Percentiles rank a stretch among this genome's conserved stretches.
These are phyloP conservation scores for Drosophila kurseongensis DNA, from an alignment of 1,140 invertebrate species.

Conservation along the genomic window DNA sequence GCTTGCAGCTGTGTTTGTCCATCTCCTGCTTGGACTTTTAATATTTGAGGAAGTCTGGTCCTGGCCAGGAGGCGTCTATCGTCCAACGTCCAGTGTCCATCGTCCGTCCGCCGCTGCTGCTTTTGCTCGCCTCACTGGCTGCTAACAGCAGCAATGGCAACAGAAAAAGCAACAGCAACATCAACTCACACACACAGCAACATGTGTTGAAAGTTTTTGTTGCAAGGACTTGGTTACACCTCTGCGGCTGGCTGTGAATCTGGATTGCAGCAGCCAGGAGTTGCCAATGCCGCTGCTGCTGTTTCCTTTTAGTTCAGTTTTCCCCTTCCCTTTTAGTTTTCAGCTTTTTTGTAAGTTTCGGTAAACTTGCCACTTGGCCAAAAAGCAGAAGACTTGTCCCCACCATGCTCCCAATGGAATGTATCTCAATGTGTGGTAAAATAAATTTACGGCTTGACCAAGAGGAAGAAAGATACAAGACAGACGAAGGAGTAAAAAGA, in stretches of 20 bases:
- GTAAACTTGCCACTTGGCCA: constrained; percentile 61
- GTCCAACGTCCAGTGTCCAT: constrained; percentile 20
- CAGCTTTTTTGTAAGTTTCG: constrained; percentile 37
- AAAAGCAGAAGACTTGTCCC: constrained; percentile 53
- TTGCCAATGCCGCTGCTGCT: constrained; percentile 40
- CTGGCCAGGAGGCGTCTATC: constrained; percentile 27
- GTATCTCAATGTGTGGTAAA: constrained; percentile 68
- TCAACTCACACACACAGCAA: constrained; percentile 30
- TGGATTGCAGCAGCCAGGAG: constrained; percentile 41
- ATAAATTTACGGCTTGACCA: constrained; percentile 67
- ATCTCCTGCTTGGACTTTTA: constrained; percentile 65
- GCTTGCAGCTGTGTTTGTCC: constrained; percentile 8
- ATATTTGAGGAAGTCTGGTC: constrained; percentile 65
- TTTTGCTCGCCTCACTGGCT: constrained; percentile 53
- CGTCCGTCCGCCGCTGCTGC: constrained; percentile 23
- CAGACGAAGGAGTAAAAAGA: neutral
- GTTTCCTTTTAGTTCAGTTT: constrained; percentile 44
- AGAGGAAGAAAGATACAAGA: constrained; percentile 12
- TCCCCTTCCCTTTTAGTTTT: neutral
- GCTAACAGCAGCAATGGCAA: constrained; percentile 47
- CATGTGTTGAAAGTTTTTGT: constrained; percentile 62
- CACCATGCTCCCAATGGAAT: constrained; percentile 35
- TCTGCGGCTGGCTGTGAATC: constrained; percentile 52
- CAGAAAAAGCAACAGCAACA: constrained; percentile 23
- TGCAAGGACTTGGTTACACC: constrained; percentile 66